phyloP scores from a whole-genome alignment of 2,888 invertebrate species.

The Blera fallax region DNA sequence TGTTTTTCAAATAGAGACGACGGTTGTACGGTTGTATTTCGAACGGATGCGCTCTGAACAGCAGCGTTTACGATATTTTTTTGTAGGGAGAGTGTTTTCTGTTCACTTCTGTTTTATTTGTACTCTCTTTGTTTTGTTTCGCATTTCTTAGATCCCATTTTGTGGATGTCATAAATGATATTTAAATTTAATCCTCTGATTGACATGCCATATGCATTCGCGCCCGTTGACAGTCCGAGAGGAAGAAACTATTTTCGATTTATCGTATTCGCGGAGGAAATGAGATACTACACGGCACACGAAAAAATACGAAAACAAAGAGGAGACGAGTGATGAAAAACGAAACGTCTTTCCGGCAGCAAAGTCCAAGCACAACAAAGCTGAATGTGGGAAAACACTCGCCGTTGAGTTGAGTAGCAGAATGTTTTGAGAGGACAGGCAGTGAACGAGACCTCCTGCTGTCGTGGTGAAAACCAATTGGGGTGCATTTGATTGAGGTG shows the following conservation, averaged over 20 bases:
- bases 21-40: conserved; percentile 21
- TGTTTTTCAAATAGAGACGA: conserved; percentile 3
- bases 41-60: conserved; percentile 1
- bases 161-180: conserved; percentile 56
- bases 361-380: conserved; percentile 64
- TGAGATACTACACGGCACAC: conserved; percentile 31
- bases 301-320: conserved; percentile 42
- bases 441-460: conserved; percentile 11
- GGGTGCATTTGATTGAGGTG: conserved; percentile 1
- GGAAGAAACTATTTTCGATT: conserved; percentile 55
- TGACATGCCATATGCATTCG: conserved; percentile 66
- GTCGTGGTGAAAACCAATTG: conserved; percentile 11
- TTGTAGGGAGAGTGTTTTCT: background rate
- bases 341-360: conserved; percentile 49
- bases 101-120: background rate
- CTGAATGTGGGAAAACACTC: background rate
- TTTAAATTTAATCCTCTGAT: conserved; percentile 59
- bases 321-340: conserved; percentile 18
- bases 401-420: background rate
- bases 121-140: conserved; percentile 8
- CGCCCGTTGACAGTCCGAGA: conserved; percentile 49
- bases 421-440: background rate
- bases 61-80: too few relatives aligned
- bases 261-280: conserved; percentile 28
- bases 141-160: conserved; percentile 7